Percentiles rank a stretch among this genome's conserved stretches.
Conservation (phyloP, 2,113 vertebrate species). For the Onychostoma macrolepis region DNA sequence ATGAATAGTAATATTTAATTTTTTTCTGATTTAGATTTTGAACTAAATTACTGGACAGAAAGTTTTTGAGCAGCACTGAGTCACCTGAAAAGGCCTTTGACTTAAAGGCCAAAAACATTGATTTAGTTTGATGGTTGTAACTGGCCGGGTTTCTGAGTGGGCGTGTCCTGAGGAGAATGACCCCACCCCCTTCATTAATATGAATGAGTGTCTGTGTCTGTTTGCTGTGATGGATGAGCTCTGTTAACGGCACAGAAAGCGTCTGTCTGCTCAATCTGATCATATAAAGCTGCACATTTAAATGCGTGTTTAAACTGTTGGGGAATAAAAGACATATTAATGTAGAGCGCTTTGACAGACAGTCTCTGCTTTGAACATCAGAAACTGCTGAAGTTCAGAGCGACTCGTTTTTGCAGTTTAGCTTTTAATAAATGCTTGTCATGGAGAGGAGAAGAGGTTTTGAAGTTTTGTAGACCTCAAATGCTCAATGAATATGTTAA, state of each 20-base stretch:
- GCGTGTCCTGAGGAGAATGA: background rate
- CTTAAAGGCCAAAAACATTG: background rate
- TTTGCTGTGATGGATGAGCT: constrained; percentile 87
- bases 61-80: background rate
- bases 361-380: background rate
- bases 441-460: no score
- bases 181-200: constrained; percentile 88
- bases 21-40: background rate
- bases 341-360: background rate
- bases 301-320: constrained; percentile 36
- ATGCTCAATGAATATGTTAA: no score
- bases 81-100: background rate
- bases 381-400: no score
- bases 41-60: background rate
- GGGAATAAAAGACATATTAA: background rate
- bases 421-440: background rate
- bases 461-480: no score
- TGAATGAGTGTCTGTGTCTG: constrained; percentile 80
- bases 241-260: constrained; percentile 92
- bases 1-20: background rate
- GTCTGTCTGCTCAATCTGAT: constrained; percentile 98
- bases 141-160: background rate
- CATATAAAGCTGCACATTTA: constrained; percentile 93
- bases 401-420: background rate
- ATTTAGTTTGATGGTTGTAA: background rate